phyloP scores from a whole-genome alignment of 2,797 vertebrate genomes.

The Mus minutoides region DNA sequence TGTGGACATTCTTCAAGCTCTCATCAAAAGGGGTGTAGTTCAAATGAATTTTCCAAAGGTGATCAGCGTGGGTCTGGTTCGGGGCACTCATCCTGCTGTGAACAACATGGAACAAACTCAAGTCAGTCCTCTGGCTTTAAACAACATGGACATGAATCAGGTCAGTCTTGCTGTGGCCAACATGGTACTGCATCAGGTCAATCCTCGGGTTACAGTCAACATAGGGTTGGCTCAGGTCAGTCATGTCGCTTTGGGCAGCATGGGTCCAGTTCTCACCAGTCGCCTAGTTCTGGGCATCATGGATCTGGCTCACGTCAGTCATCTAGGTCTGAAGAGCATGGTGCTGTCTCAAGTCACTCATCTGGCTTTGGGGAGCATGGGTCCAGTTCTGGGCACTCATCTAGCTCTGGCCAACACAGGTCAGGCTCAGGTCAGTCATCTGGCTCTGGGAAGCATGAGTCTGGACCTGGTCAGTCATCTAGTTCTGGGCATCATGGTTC shows the following conservation, averaged over 20 bases:
- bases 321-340: neutral
- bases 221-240: neutral
- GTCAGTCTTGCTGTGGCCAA: neutral
- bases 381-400: too few relatives aligned
- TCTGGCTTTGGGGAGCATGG: neutral
- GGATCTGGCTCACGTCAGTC: neutral
- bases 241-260: neutral
- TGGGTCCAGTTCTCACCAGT: neutral
- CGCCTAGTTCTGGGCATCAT: neutral
- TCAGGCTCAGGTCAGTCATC: too few relatives aligned
- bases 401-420: neutral
- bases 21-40: neutral
- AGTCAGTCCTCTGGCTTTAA: neutral
- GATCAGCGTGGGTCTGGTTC: neutral
- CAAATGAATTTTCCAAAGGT: constrained; percentile 31
- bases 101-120: neutral
- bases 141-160: neutral
- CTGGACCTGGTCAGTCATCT: too few relatives aligned
- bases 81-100: neutral
- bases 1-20: neutral
- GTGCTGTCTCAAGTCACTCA: neutral
- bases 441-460: too few relatives aligned
- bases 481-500: too few relatives aligned
- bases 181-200: neutral
- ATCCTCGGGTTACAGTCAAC: neutral